phyloP scores from a whole-genome alignment of 2,113 vertebrate genomes.

The Sander vitreus region DNA sequence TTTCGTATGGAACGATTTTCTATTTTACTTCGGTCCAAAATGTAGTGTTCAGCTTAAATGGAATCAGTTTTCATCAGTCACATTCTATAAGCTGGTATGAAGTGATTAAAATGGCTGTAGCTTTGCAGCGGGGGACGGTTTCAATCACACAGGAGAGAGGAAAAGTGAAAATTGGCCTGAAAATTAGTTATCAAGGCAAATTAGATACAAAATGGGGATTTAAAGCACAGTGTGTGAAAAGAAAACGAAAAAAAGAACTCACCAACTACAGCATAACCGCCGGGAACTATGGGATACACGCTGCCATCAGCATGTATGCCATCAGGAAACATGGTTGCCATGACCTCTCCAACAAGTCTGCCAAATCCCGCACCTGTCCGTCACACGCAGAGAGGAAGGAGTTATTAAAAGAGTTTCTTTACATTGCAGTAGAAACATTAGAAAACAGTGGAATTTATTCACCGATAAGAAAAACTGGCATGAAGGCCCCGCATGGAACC shows the following conservation, averaged over 20 bases:
- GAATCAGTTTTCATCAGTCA: conserved; percentile 65
- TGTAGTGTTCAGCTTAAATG: conserved; percentile 37
- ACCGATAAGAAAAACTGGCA: conserved; percentile 99
- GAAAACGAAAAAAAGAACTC: conserved; percentile 68
- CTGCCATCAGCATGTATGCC: conserved; percentile 93
- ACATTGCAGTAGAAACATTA: neutral
- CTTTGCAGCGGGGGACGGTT: neutral
- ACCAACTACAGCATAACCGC: conserved; percentile 98
- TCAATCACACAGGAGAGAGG: conserved; percentile 17
- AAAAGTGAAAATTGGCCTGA: neutral
- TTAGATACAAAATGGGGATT: conserved; percentile 11
- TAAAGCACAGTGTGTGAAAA: neutral
- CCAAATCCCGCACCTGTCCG: conserved; percentile 94
- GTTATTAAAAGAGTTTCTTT: neutral
- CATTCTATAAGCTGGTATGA: conserved; percentile 34
- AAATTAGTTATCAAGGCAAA: conserved; percentile 4
- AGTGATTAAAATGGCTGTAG: conserved; percentile 27
- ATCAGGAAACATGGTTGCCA: conserved; percentile 97
- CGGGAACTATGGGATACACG: conserved; percentile 95
- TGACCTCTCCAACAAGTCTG: conserved; percentile 95
- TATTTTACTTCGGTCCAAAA: conserved; percentile 44
- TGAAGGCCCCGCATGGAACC: conserved; percentile 97
- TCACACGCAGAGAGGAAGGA: conserved; percentile 35
- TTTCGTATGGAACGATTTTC: conserved; percentile 46
- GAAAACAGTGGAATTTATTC: conserved; percentile 59